Percentiles rank a stretch among this genome's conserved stretches.
Conservation (phyloP, 30 jellyfish, hydroid and myxozoan genomes). For the Cassiopea andromeda region DNA sequence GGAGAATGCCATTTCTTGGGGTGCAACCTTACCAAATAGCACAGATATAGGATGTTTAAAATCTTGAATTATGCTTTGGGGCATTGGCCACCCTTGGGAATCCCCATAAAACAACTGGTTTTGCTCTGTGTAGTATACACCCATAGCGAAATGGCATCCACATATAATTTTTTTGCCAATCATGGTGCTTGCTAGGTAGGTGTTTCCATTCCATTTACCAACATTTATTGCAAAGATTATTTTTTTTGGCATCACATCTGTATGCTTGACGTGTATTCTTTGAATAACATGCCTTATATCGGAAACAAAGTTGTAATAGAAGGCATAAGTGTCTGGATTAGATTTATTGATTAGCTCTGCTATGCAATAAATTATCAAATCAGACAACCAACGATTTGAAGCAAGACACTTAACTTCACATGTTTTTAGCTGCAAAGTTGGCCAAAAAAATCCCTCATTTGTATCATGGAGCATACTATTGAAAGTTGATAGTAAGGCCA, state of each 20-base stretch:
- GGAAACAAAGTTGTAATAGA: not conserved
- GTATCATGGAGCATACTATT: not conserved
- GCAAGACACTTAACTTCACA: not conserved
- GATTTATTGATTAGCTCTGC: not conserved
- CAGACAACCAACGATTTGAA: not conserved
- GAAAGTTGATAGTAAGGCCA: not conserved
- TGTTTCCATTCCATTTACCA: not conserved
- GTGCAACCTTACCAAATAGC: not conserved
- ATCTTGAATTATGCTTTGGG: not conserved
- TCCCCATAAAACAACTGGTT: constrained; percentile 21
- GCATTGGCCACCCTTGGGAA: constrained; percentile 34
- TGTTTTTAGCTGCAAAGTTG: not conserved
- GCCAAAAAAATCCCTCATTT: not conserved
- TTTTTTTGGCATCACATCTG: not conserved
- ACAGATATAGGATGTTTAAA: not conserved
- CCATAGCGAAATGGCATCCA: constrained; percentile 33
- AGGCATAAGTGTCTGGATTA: not conserved
- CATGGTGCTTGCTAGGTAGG: not conserved
- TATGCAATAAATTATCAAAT: not conserved
- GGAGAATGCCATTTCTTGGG: not conserved
- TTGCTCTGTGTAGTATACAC: constrained; percentile 1
- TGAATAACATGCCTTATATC: not conserved
- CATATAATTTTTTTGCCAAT: not conserved
- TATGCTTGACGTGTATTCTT: not conserved
- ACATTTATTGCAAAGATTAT: not conserved